Percentiles rank a stretch among this genome's conserved stretches.
Evolutionary conservation across 2,797 vertebrate species (phyloP).

Genomic region (Nannoperca obscura): DNA sequence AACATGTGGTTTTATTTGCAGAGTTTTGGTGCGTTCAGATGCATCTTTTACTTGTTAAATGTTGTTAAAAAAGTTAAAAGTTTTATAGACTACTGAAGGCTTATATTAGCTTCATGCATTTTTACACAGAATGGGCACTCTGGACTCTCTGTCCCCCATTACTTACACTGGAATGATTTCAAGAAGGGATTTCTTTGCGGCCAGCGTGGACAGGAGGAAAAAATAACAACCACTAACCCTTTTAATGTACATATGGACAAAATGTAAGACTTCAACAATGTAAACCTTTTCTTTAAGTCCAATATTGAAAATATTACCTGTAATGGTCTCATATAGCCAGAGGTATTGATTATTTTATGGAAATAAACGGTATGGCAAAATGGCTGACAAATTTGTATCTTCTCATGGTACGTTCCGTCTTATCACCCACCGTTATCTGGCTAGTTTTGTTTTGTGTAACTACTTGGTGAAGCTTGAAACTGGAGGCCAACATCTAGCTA

Average conservation of each 20-base stretch:
- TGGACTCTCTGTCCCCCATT: neutral
- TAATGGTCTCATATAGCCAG: neutral
- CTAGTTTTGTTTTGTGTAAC: slow-evolving; percentile 4
- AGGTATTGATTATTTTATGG: neutral
- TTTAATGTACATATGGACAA: neutral
- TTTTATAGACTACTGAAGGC: neutral
- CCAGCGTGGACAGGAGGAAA: neutral
- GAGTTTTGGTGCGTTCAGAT: neutral
- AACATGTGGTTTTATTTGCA: neutral
- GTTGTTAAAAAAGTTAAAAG: neutral
- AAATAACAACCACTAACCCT: neutral
- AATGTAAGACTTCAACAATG: neutral
- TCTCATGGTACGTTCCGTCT: neutral
- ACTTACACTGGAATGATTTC: neutral
- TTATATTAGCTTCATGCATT: neutral
- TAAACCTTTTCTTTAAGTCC: neutral
- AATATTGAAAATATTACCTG: neutral
- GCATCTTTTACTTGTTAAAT: neutral
- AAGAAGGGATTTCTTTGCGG: neutral
- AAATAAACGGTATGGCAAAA: neutral
- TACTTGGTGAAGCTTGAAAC: neutral
- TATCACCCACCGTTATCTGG: neutral
- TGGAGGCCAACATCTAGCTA: slow-evolving; percentile 8
- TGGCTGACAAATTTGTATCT: neutral
- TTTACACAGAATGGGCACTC: neutral